phyloP scores from a whole-genome alignment of 2,113 vertebrate species.

The Channa argus region DNA sequence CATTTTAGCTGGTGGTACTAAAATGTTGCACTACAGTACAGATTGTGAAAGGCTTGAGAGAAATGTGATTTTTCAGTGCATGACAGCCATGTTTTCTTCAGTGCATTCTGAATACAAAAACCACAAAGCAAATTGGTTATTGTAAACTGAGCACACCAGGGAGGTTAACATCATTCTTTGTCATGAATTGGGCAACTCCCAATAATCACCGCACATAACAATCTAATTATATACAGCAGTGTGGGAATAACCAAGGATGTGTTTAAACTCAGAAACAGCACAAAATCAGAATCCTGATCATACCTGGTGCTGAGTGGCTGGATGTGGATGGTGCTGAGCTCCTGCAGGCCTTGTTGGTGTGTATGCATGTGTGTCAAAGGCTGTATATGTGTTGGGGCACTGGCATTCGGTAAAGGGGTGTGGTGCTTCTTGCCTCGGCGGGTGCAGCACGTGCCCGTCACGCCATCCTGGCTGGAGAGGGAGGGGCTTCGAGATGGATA shows the following conservation, averaged over 20 bases:
- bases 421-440: slow-evolving; percentile 91
- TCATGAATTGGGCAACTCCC: too few relatives aligned
- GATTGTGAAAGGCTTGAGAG: too few relatives aligned
- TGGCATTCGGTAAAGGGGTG: slow-evolving; percentile 91
- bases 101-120: too few relatives aligned
- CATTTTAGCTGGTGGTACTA: neutral
- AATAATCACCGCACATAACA: too few relatives aligned
- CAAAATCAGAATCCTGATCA: neutral
- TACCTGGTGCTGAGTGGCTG: slow-evolving; percentile 95
- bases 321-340: slow-evolving; percentile 99
- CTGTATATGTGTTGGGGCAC: slow-evolving; percentile 86
- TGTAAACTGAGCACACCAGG: too few relatives aligned
- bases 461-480: slow-evolving; percentile 88
- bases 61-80: neutral
- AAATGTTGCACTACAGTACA: neutral
- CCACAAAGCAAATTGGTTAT: too few relatives aligned
- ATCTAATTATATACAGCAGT: too few relatives aligned
- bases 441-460: slow-evolving; percentile 93
- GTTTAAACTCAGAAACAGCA: too few relatives aligned
- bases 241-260: too few relatives aligned
- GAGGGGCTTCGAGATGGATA: slow-evolving; percentile 94
- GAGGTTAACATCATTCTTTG: too few relatives aligned
- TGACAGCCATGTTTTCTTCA: neutral
- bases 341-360: slow-evolving; percentile 92
- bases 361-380: slow-evolving; percentile 89